Evolutionary conservation across 2,113 vertebrate genomes (phyloP), one percentile per base, ranked within the genome.

Genomic region (Copsychus sechellarum): DNA sequence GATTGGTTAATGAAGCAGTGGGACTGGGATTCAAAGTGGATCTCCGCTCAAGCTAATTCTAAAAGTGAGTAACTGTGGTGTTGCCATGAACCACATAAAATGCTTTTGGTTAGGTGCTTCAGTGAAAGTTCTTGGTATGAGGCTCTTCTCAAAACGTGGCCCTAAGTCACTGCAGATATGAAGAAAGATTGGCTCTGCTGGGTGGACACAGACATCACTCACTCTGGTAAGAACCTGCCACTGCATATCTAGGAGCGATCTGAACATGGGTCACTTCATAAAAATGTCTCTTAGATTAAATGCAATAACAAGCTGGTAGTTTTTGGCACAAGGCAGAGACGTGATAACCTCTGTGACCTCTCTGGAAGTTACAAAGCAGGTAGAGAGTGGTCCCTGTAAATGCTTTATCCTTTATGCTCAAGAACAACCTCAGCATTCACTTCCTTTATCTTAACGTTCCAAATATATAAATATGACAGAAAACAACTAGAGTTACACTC

Each of bases 111-210:
- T 45, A 33, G 43, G 42, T 47, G 65, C 69, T 90, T 85, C 48
- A 28, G 6, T 24, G 6, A 1, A 81, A 87, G 56, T 8, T 42
- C 9, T 11, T 53, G 51, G 34, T 54, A 33, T 15, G 6, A 69
- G n/a, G 21, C 36, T 60, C 9, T 70, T 70, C 33, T 78, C 36
- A 34, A 74, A 84, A 48, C 0, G 2, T 34, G 36, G n/a, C 67
- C 28, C 12, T 25, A 14, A 62, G 14, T 53, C 51, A 28, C 14
- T 43, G 21, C 48, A 62, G 48, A 36, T 79, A 38, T 71, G 57
- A 58, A 42, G 33, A 22, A 21, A 65, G 28, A 42, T 22, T 58
- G 25, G 12, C 15, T 66, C 2, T 0, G 19, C 36, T 0, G 2
- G 38, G 25, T 33, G 31, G 48, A 58, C 29, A 57, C 48, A 50